Base-by-base conservation (phyloP, 2,113 vertebrate genomes). In the Prochilodus magdalenae region DNA sequence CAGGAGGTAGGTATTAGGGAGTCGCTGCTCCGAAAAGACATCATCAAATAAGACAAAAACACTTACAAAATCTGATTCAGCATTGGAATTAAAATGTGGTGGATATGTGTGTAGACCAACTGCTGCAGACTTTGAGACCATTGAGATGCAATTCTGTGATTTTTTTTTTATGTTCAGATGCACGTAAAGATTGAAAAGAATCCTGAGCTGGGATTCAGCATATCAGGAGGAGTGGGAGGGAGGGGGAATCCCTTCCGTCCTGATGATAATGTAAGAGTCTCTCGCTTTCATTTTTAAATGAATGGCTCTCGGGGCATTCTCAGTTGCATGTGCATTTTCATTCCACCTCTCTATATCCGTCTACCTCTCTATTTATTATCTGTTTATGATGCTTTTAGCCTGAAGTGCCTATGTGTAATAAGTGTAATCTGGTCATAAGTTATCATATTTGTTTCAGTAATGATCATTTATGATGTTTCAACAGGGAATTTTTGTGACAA, bases 171-270 rank as follows among this genome's bases (percentile, higher is more conserved):
- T 77, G 70, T 91, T 85, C 92, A 99, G 98, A 93, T 99, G 85
- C 95, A 93, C 81, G 94, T 99, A 87, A 97, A 95, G 90, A 90
- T 99, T 83, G 95, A 98, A 90, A 99, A 99, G 92, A 98, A 98
- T 89, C 98, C 98, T 55, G 98, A 99, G 90, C 94, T 99, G 88
- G 98, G 98, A 84, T 99, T 99, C 93, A 99, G 98, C 92, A 98
- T 99, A 95, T 99, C 98, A 33, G 98, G 98, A 92, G 98, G 98
- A 89, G 92, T 98, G 47, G 97, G 97, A 63, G 97, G 98, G 14
- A 96, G 97, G 90, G 97, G 97, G 85, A 99, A 99, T 84, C 98
- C 98, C 27, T 99, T 99, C 88, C 96, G 89, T 84, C 97, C 97
- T 73, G 97, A 98, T 26, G 98, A 99, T 83, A 96, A 96, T 85